Conservation (phyloP, 2,888 invertebrate species). For the Brenthis hecate region DNA sequence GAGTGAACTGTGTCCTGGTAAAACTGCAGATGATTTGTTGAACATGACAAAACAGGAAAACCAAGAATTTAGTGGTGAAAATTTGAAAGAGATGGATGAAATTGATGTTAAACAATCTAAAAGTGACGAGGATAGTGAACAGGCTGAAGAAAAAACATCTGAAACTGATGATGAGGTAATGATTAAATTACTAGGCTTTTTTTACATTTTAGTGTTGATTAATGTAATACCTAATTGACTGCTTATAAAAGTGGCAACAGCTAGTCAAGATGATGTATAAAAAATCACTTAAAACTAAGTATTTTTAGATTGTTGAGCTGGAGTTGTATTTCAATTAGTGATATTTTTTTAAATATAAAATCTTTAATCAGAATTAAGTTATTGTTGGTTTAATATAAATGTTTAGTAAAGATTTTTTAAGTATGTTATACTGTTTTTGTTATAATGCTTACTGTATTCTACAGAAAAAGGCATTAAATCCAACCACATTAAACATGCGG, state of each 20-base stretch:
- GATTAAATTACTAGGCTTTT: background rate
- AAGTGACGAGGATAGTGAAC: constrained; percentile 56
- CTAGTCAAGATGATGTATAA: too few relatives aligned
- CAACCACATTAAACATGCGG: constrained; percentile 85
- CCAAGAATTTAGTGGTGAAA: constrained; percentile 83
- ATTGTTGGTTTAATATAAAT: background rate
- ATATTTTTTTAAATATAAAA: too few relatives aligned
- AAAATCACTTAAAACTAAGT: too few relatives aligned
- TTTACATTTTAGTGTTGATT: too few relatives aligned
- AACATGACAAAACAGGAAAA: constrained; percentile 70
- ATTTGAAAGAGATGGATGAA: constrained; percentile 84
- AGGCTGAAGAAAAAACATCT: constrained; percentile 54
- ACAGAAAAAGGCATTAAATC: constrained; percentile 68
- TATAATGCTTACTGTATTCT: constrained; percentile 37
- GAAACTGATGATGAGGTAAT: constrained; percentile 73
- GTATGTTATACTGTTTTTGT: background rate
- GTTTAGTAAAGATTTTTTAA: background rate
- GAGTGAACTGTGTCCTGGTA: constrained; percentile 72
- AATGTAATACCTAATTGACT: too few relatives aligned
- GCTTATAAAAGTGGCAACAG: too few relatives aligned
- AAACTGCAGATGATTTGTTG: constrained; percentile 67
- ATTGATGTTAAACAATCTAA: constrained; percentile 73
- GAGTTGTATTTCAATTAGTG: too few relatives aligned
- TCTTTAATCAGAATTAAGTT: too few relatives aligned
- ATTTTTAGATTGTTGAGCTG: too few relatives aligned